A percentile compares a stretch with the other conserved stretches of the same genome.
Conservation (phyloP, 2,888 invertebrate species). For the Sepiola atlantica region DNA sequence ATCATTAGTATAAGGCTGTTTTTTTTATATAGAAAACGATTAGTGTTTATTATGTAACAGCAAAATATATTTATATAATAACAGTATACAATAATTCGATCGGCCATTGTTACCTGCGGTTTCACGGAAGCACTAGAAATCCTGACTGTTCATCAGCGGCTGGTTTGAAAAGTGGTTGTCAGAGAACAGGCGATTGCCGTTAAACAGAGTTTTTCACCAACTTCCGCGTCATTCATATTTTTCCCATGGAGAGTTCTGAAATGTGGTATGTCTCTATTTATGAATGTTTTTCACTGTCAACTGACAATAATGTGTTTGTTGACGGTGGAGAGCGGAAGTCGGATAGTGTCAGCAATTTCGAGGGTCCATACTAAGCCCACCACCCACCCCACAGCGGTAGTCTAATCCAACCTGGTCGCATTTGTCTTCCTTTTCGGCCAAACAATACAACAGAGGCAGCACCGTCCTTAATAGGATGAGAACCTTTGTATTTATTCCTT, state of each 20-base stretch:
- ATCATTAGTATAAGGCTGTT: too few species aligned
- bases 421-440: background rate
- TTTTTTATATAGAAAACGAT: too few species aligned
- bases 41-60: too few species aligned
- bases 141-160: too few species aligned
- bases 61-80: too few species aligned
- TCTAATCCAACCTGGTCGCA: background rate
- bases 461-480: background rate
- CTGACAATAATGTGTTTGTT: background rate
- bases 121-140: too few species aligned
- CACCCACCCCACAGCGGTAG: background rate
- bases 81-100: too few species aligned
- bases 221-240: background rate
- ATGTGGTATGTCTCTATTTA: slow-evolving; percentile 32
- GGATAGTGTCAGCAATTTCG: background rate
- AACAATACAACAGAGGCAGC: background rate
- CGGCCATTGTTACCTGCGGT: too few species aligned
- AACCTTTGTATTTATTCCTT: background rate
- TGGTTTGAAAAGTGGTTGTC: too few species aligned
- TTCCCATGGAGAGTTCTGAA: background rate
- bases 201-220: background rate
- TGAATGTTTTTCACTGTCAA: background rate
- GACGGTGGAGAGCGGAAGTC: background rate
- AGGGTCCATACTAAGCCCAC: background rate
- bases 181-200: background rate